Evolutionary conservation across 2,888 invertebrate genomes (phyloP).

Genomic region (Spodoptera exigua): DNA sequence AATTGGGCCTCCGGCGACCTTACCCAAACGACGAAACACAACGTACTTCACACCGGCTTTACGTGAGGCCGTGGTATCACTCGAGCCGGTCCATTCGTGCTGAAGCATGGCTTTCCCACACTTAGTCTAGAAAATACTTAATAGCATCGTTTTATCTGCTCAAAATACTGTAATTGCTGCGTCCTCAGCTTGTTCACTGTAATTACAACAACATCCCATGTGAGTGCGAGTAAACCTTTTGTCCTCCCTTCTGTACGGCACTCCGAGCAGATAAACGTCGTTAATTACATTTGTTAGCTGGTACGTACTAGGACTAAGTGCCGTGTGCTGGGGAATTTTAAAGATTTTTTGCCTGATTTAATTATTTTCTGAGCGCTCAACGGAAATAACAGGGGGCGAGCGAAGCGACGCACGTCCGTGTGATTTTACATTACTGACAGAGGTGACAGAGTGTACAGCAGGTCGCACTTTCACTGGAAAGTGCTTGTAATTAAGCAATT

Average conservation of each 20-base stretch:
- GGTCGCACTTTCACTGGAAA: neutral
- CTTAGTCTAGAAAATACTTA: no score
- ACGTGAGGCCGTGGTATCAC: no score
- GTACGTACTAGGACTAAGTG: constrained; percentile 37
- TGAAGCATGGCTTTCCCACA: no score
- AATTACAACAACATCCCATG: no score
- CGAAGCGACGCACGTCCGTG: neutral
- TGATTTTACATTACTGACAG: constrained; percentile 15
- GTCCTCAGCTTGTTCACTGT: no score
- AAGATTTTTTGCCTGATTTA: constrained; percentile 42
- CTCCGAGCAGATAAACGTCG: constrained; percentile 67
- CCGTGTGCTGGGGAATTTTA: constrained; percentile 39
- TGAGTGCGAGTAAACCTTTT: constrained; percentile 14
- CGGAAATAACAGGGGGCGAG: constrained; percentile 15
- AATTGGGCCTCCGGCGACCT: no score
- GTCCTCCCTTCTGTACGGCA: neutral
- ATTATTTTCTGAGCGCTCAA: constrained; percentile 35
- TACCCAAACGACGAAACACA: no score
- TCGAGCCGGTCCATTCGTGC: no score
- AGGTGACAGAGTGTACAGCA: constrained; percentile 1
- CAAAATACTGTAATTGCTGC: no score
- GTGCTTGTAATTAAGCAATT: no score
- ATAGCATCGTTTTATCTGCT: no score
- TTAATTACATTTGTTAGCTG: constrained; percentile 70
- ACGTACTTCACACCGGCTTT: no score